A percentile compares a stretch with the other conserved stretches of the same genome.
Evolutionary conservation across 2,797 vertebrate genomes (phyloP).

Genomic region (Loriculus beryllinus): DNA sequence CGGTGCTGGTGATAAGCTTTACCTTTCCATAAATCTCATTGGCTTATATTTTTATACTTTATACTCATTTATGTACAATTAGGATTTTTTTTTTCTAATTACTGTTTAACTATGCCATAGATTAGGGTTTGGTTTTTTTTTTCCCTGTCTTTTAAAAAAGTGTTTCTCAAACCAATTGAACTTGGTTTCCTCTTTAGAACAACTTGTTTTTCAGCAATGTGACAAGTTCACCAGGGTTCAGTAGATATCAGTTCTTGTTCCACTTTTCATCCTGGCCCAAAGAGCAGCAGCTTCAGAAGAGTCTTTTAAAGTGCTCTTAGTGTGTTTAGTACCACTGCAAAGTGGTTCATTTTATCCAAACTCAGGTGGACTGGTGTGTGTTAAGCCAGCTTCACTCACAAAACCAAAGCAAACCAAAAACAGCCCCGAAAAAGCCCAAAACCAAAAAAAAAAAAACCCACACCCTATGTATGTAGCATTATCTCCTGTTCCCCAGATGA

Average conservation of each 20-base stretch:
- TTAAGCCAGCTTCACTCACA: not conserved
- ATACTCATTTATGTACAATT: not conserved
- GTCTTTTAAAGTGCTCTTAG: not conserved
- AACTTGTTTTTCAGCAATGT: not conserved
- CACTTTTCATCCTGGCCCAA: not conserved
- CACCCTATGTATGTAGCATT: accelerated
- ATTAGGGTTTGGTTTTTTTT: not conserved
- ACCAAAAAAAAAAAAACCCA: too few relatives aligned
- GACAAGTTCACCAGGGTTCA: not conserved
- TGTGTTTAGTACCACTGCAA: not conserved
- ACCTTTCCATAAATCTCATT: not conserved
- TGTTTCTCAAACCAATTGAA: not conserved
- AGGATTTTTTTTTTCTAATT: not conserved
- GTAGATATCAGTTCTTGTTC: not conserved
- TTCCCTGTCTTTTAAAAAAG: not conserved
- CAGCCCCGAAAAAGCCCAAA: accelerated
- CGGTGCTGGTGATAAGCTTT: not conserved
- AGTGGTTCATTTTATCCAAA: not conserved
- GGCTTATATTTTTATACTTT: not conserved
- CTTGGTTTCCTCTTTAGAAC: not conserved
- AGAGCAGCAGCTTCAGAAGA: not conserved
- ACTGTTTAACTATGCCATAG: not conserved
- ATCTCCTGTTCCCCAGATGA: not conserved
- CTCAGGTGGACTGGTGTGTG: not conserved
- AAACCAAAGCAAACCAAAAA: not conserved